phyloP scores from a whole-genome alignment of 2,888 invertebrate genomes.

The Orthonevra nobilis region DNA sequence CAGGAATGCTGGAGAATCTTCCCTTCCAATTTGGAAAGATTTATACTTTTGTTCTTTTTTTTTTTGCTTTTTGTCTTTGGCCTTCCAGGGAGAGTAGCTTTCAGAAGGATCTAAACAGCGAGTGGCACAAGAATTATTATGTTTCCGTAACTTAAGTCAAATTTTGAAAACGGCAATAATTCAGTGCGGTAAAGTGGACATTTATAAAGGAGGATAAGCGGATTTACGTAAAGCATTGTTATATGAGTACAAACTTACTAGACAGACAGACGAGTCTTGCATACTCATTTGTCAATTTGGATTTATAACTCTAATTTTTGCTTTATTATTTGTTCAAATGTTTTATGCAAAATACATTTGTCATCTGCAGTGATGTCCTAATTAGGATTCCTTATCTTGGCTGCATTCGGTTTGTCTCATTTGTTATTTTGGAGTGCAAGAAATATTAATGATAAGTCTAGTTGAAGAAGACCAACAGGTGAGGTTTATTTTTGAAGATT shows the following conservation, averaged over 20 bases:
- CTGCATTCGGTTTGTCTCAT: conserved; percentile 19
- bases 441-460: too few species aligned
- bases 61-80: background rate
- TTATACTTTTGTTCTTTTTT: conserved; percentile 49
- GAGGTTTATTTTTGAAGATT: too few species aligned
- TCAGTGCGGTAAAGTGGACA: conserved; percentile 62
- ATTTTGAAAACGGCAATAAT: conserved; percentile 63
- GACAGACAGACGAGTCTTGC: conserved; percentile 47
- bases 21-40: conserved; percentile 66
- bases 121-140: conserved; percentile 67
- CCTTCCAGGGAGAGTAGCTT: conserved; percentile 1
- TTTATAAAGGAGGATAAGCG: conserved; percentile 63
- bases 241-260: background rate
- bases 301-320: too few species aligned
- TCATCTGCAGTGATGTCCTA: background rate
- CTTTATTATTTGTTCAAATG: conserved; percentile 29
- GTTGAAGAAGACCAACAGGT: too few species aligned
- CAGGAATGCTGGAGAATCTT: conserved; percentile 52
- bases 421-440: background rate
- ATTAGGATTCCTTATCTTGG: conserved; percentile 1
- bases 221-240: conserved; percentile 37
- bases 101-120: conserved; percentile 45
- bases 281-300: conserved; percentile 62
- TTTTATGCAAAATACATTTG: conserved; percentile 18
- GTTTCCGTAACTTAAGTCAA: conserved; percentile 65